Conservation (phyloP, 2,797 vertebrate species). For the Remorina albescens region DNA sequence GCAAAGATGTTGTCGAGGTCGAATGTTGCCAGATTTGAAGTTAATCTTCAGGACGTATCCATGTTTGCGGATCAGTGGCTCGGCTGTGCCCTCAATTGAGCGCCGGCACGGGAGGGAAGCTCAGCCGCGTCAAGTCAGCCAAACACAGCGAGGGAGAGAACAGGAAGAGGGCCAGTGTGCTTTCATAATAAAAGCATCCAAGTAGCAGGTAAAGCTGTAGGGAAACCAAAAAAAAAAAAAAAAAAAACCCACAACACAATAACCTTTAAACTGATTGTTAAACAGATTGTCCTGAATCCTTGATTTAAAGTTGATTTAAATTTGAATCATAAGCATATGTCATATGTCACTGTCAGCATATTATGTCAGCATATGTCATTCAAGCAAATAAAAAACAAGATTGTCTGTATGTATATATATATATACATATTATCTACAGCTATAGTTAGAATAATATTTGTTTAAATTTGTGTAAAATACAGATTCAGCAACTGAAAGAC, state of each 20-base stretch:
- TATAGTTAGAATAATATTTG: neutral
- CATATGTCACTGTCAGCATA: too few species aligned
- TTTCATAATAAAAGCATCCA: constrained; percentile 63
- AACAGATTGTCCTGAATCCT: too few species aligned
- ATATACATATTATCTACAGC: neutral
- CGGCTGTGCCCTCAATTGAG: constrained; percentile 79
- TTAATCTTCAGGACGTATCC: constrained; percentile 87
- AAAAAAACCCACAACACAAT: too few species aligned
- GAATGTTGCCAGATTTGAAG: constrained; percentile 85
- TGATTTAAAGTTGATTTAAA: too few species aligned
- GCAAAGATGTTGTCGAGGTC: constrained; percentile 86
- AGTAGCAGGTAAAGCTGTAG: neutral
- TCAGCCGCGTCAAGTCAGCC: constrained; percentile 51
- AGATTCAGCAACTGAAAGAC: neutral
- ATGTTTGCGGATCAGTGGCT: constrained; percentile 85
- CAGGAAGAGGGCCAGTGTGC: neutral
- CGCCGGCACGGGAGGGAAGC: constrained; percentile 70
- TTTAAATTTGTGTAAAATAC: neutral
- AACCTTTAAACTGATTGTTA: too few species aligned
- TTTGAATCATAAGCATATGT: too few species aligned
- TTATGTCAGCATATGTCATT: too few species aligned
- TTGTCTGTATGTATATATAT: neutral
- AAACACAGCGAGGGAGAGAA: neutral
- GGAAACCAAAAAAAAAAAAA: neutral
- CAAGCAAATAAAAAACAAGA: too few species aligned